Evolutionary conservation across 2,113 vertebrate species (phyloP), one percentile per base, ranked within the genome.

Genomic region (Rhodinocichla rosea): DNA sequence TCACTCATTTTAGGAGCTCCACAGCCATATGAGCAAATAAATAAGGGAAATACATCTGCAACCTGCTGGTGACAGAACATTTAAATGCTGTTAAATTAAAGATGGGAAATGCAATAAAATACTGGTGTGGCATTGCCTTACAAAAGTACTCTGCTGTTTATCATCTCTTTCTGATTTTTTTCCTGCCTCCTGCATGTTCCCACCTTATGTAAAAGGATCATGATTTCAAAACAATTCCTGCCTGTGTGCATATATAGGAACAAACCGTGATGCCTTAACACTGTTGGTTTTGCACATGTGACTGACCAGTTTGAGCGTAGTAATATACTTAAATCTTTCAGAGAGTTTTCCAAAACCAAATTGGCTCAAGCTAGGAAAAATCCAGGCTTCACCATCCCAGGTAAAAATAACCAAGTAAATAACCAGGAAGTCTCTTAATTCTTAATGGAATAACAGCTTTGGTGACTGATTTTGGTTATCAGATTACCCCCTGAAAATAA

Each of bases 401-500:
- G 76, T 92, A 94, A 95, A 97, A 97, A 96, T 94, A 95, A 91
- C 88, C 40, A 52, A 73, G 71, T 95, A 97, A 95, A 96, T 92
- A 97, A 79, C 83, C 7, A 42, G 87, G 75, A 96, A 94, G 91
- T 88, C 94, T 83, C 69, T 94, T 96, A 95, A 94, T 90, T 88
- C 92, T 83, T 96, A 96, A 92, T 95, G 89, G 90, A 92, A 92
- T 94, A 85, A 90, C 80, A 93, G 95, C 95, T 93, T 96, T 94
- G 76, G 64, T 92, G 60, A 89, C 90, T 96, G 95, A 86, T 94
- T 94, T 85, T 94, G 40, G 90, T 95, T 95, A 95, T 96, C 93
- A 96, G 94, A 95, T 97, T 96, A 94, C 92, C 39, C 70, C 64
- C 92, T 84, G 92, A 95, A 96, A 96, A 95, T 95, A 96, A 88